These are phyloP conservation scores for Acrocera orbiculus DNA, from an alignment of 2,888 invertebrate species.

Conservation along the genomic window DNA sequence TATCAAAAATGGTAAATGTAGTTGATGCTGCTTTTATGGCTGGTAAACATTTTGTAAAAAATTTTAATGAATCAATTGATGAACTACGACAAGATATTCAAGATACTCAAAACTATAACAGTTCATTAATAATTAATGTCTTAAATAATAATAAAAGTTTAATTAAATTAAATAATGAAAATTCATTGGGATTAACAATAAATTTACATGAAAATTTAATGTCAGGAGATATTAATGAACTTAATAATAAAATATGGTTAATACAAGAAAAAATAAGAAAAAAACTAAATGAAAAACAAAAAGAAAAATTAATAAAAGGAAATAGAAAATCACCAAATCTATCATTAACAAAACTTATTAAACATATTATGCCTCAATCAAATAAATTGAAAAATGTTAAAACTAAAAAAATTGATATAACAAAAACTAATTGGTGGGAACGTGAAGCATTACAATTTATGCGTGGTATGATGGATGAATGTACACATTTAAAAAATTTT, in stretches of 20 bases:
- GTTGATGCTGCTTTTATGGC: slow-evolving; percentile 55
- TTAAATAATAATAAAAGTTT: not conserved
- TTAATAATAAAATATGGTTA: slow-evolving; percentile 28
- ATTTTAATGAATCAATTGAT: slow-evolving; percentile 37
- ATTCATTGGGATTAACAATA: slow-evolving; percentile 32
- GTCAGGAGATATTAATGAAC: slow-evolving; percentile 34
- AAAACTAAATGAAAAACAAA: slow-evolving; percentile 1
- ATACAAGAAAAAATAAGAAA: not conserved
- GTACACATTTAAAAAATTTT: slow-evolving; percentile 90
- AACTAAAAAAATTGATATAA: slow-evolving; percentile 33
- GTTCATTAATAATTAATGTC: too few relatives aligned
- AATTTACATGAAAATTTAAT: slow-evolving; percentile 32
- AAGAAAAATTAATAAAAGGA: not conserved
- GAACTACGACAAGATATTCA: slow-evolving; percentile 29
- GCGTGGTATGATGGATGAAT: slow-evolving; percentile 97
- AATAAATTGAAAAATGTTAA: not conserved
- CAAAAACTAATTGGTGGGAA: slow-evolving; percentile 50
- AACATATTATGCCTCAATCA: slow-evolving; percentile 20
- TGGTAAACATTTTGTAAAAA: slow-evolving; percentile 54
- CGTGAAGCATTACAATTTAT: slow-evolving; percentile 80
- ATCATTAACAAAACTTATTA: slow-evolving; percentile 26
- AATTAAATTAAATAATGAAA: slow-evolving; percentile 15
- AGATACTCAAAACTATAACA: slow-evolving; percentile 15
- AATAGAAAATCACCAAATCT: slow-evolving; percentile 12
- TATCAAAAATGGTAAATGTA: slow-evolving; percentile 73